Evolutionary conservation across 2,113 vertebrate genomes (phyloP).

Genomic region (Genyomyrus donnyi): DNA sequence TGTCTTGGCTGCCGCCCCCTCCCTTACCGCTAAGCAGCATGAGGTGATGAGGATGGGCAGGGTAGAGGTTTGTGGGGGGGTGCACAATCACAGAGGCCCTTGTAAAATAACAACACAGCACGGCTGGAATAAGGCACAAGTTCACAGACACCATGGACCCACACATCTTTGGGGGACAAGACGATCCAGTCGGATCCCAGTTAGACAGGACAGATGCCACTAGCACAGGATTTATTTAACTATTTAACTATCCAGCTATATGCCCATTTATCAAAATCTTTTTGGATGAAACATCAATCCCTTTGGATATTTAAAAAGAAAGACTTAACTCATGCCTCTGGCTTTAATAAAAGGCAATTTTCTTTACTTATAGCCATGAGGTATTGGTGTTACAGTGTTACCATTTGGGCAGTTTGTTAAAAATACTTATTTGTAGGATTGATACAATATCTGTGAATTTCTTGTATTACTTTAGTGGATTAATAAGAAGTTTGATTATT

Average conservation of each 20-base stretch:
- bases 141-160: conserved; percentile 29
- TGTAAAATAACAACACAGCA: conserved; percentile 34
- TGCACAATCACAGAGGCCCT: conserved; percentile 40
- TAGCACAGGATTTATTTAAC: neutral
- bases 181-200: conserved; percentile 19
- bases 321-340: neutral
- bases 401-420: neutral
- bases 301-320: neutral
- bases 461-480: neutral
- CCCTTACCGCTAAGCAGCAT: neutral
- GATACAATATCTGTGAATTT: neutral
- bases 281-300: neutral
- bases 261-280: neutral
- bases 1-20: neutral
- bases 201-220: conserved; percentile 10
- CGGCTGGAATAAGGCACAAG: conserved; percentile 36
- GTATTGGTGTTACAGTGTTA: neutral
- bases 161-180: conserved; percentile 30
- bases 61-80: neutral
- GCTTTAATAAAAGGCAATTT: neutral
- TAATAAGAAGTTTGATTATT: neutral
- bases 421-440: neutral
- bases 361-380: neutral
- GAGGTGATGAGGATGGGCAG: neutral
- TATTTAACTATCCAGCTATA: neutral